Evolutionary conservation across 2,888 invertebrate species (phyloP).

Genomic region (Brenthis hecate): DNA sequence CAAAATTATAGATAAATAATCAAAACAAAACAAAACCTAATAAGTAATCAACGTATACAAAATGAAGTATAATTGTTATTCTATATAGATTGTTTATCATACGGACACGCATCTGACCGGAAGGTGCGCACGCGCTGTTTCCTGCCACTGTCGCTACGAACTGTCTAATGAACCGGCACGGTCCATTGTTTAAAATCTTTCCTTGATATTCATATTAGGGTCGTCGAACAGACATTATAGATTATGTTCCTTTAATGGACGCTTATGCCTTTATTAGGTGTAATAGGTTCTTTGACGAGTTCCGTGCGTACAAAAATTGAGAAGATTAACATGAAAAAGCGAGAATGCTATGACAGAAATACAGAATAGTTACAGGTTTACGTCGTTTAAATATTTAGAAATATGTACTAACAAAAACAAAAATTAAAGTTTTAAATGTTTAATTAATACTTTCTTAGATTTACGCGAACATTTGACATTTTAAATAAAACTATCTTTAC

Average conservation of each 20-base stretch:
- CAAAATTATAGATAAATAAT: conserved; percentile 6
- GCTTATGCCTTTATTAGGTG: conserved; percentile 32
- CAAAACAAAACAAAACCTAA: conserved; percentile 25
- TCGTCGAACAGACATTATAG: conserved; percentile 57
- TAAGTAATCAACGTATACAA: conserved; percentile 16
- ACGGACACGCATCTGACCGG: conserved; percentile 69
- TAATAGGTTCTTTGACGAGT: conserved; percentile 26
- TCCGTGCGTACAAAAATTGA: conserved; percentile 8
- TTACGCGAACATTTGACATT: no score
- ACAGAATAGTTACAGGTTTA: not conserved
- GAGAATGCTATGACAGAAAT: not conserved
- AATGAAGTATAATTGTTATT: conserved; percentile 50
- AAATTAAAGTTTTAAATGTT: no score
- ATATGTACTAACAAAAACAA: no score
- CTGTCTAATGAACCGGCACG: conserved; percentile 71
- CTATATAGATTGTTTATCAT: conserved; percentile 60
- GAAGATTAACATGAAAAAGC: not conserved
- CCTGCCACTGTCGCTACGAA: conserved; percentile 63
- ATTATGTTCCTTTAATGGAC: conserved; percentile 32
- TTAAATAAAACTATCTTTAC: no score
- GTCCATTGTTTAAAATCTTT: conserved; percentile 64
- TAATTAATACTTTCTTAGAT: no score
- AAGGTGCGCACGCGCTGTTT: conserved; percentile 65
- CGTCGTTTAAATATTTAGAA: not conserved
- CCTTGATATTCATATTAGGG: conserved; percentile 54